Conservation (phyloP, 2,888 invertebrate genomes). For the Callyntrura sp. region DNA sequence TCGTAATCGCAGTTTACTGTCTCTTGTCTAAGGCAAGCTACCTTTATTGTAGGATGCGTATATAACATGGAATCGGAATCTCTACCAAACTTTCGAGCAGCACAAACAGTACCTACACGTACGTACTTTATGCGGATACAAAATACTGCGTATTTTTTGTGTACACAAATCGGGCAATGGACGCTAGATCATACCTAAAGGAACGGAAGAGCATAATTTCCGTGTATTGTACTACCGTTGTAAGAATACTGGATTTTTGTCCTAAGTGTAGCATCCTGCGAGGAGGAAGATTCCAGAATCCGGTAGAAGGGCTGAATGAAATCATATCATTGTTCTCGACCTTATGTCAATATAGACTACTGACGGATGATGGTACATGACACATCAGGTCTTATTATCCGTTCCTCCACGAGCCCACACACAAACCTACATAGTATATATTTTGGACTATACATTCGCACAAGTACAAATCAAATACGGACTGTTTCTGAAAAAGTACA, state of each 20-base stretch:
- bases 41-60: no score
- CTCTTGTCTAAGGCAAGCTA: no score
- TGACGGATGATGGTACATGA: conserved; percentile 23
- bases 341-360: conserved; percentile 41
- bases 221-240: conserved; percentile 53
- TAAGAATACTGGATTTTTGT: conserved; percentile 33
- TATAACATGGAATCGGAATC: no score
- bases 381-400: conserved; percentile 32
- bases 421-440: no score
- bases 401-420: background rate
- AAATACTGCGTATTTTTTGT: no score
- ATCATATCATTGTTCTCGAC: background rate
- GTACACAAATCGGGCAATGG: background rate
- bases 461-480: background rate
- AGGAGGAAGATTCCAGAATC: no score
- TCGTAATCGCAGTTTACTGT: no score
- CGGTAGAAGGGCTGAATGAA: conserved; percentile 39
- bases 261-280: conserved; percentile 28
- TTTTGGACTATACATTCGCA: background rate
- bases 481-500: background rate
- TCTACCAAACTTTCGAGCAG: no score
- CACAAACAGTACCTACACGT: no score
- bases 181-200: background rate
- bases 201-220: conserved; percentile 75
- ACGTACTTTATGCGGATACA: no score